phyloP scores from a whole-genome alignment of 2,113 vertebrate species.

The Lathamus discolor region DNA sequence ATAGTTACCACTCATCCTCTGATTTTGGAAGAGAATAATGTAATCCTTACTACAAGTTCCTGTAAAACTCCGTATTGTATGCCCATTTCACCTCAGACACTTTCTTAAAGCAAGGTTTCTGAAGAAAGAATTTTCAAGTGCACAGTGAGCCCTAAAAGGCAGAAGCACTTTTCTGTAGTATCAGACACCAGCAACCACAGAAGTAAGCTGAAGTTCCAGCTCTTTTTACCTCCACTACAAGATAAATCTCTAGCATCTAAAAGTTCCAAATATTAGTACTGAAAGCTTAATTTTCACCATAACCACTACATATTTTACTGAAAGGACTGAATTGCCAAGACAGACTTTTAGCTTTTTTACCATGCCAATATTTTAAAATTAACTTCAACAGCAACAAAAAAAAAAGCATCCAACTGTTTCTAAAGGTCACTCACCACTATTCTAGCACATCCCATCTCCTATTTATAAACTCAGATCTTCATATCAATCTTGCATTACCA shows the following conservation, averaged over 20 bases:
- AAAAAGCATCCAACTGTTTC: slow-evolving; percentile 44
- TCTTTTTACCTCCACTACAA: background rate
- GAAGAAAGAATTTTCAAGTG: background rate
- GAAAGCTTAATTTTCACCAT: background rate
- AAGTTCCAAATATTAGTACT: background rate
- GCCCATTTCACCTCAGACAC: background rate
- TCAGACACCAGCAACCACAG: background rate
- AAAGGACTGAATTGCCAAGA: background rate
- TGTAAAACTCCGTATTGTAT: background rate
- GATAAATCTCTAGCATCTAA: background rate
- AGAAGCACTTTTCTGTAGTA: background rate
- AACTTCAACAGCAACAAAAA: slow-evolving; percentile 27
- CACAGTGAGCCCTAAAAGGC: background rate
- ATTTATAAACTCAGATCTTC: slow-evolving; percentile 54
- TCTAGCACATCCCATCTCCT: slow-evolving; percentile 45
- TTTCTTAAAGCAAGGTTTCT: background rate
- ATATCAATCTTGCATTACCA: slow-evolving; percentile 45
- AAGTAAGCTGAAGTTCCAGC: background rate
- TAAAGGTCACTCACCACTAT: slow-evolving; percentile 57
- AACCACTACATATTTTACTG: background rate
- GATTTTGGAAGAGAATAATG: background rate
- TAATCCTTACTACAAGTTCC: background rate
- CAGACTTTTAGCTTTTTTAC: background rate
- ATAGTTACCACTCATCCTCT: background rate
- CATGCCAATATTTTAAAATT: background rate